These are phyloP conservation scores for Lepus oiostolus DNA, from an alignment of 2,797 vertebrate species.

Conservation along the genomic window DNA sequence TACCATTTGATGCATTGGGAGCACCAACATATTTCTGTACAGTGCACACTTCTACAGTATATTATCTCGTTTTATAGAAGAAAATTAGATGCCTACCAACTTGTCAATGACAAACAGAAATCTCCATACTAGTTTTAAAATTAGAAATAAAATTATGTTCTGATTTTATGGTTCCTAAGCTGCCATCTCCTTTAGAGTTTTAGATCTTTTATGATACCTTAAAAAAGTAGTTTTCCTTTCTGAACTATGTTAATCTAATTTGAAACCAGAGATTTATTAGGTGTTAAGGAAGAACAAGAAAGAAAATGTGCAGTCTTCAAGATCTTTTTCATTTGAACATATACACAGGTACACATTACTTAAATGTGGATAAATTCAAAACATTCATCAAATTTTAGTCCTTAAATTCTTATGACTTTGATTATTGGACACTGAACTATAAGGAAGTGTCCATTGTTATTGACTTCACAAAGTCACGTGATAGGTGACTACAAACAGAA, in stretches of 20 bases:
- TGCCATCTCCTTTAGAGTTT: constrained; percentile 24
- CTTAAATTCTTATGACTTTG: constrained; percentile 21
- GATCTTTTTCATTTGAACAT: neutral
- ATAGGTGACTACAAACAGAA: neutral
- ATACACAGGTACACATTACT: neutral
- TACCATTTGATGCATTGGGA: neutral
- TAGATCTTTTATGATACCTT: constrained; percentile 38
- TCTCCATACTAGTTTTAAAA: neutral
- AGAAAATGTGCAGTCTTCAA: neutral
- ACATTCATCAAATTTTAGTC: constrained; percentile 40
- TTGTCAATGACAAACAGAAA: constrained; percentile 34
- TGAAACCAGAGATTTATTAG: neutral
- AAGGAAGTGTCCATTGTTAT: constrained; percentile 25
- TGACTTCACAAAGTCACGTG: neutral
- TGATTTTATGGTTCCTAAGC: constrained; percentile 1
- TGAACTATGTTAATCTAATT: constrained; percentile 34
- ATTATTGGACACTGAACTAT: neutral
- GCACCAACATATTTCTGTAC: neutral
- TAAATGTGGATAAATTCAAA: constrained; percentile 17
- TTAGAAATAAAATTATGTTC: constrained; percentile 40
- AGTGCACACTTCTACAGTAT: neutral
- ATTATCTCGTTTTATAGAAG: constrained; percentile 49
- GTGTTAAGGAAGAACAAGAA: neutral
- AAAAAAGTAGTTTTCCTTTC: neutral
- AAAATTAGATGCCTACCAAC: neutral